Evolutionary conservation across 2,113 vertebrate species (phyloP), one percentile per base, ranked within the genome.

Genomic region (Miniopterus natalensis): DNA sequence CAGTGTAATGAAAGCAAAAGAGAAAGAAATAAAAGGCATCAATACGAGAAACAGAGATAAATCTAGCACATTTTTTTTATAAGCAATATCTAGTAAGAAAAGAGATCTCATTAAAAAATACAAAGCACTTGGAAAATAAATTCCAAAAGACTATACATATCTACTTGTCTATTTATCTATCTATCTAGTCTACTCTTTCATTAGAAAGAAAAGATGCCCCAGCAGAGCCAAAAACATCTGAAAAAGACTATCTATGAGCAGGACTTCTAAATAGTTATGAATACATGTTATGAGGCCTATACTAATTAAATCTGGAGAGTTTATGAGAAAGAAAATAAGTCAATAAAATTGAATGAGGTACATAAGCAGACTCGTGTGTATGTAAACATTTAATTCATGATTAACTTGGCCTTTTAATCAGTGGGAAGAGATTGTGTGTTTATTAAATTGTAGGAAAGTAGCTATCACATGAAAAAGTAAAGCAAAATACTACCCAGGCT

Each of bases 331-430:
- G 42, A 12, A 87, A 92, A 89, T 71, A 66, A 59, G 23, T 59
- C 47, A 84, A 51, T 63, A 84, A 71, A 92, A 84, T 15, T 61
- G 36, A 90, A 73, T 47, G 68, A 3, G 42, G 25, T 47, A 70
- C 9, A 68, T 74, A 94, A 78, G 61, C 14, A 92, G 51, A 88
- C 8, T 68, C 61, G 8, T 31, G 5, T 53, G 36, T 84, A 47
- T 63, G 36, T 78, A 68, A 47, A 42, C 74, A 12, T 88, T 59
- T 71, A 84, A 57, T 47, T 84, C 71, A 80, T 88, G 36, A 83
- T 74, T 91, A 86, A 66, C 53, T 66, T 94, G 17, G 8, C 36
- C 63, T 80, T 77, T 59, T 83, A 92, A 73, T 66, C 36, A 91
- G 36, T 73, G 40, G 61, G 66, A 68, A 89, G 92, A 80, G 11